Base-by-base conservation (phyloP, 53 echinoderm and acorn worm species). In the Zoroaster sp. region DNA sequence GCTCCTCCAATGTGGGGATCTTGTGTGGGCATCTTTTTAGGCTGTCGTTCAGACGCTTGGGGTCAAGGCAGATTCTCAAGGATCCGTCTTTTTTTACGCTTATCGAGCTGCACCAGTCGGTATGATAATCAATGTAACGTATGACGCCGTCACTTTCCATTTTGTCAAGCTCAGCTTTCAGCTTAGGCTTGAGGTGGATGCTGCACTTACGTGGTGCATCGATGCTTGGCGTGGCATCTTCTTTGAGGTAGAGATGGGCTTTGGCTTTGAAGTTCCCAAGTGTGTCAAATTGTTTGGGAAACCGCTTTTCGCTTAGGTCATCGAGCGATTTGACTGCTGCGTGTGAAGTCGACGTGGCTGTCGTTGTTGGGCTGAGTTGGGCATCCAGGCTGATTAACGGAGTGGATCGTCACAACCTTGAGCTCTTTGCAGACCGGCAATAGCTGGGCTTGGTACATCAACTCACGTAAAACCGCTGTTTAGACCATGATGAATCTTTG, bases 61-160 rank as follows among this genome's bases (percentile, higher is more conserved):
- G 54, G 33, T 86, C 89, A 4, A 74, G 81, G 69, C 80, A 92
- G 36, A 35, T 73, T 36, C 88, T 17, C 7, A 92, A 51, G 37
- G 75, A 66, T 4, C 89, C 89, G 43, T 92, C 83, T 66, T 83
- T 90, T 71, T 92, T 93, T 13, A 82, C 42, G 4, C 34, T 89
- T 28, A 89, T 73, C 28, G 89, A 92, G 53, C 77, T 92, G 21
- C 83, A 74, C 93, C 90, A 90, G 30, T 93, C 90, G 9, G 87
- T 90, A 30, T 87, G 88, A 32, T 91, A 38, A 1, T 87, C 74
- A 17, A 91, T 52, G n/a, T 68, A 52, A 10, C 71, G 30, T 67
- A 93, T 88, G 21, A 94, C 49, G 3, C 81, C 87, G 28, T 87
- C 28, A n/a, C 85, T n/a, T n/a, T n/a, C n/a, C n/a, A n/a, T n/a